Evolutionary conservation across 2,113 vertebrate species (phyloP).

Genomic region (Pyrgilauda ruficollis): DNA sequence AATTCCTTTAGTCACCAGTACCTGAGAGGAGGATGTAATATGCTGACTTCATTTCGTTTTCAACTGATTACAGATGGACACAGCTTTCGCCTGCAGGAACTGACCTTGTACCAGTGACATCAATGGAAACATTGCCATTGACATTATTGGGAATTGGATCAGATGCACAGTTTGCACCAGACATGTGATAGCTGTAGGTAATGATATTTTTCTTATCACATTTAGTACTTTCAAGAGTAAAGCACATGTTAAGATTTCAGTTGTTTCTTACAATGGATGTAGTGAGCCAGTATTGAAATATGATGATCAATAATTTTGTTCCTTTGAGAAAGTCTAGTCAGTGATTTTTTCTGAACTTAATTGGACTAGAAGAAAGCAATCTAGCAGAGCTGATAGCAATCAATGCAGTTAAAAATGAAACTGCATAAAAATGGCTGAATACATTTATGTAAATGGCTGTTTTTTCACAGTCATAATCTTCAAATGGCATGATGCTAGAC

Average conservation of each 20-base stretch:
- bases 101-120: neutral
- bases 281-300: neutral
- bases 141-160: neutral
- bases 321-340: slow-evolving; percentile 24
- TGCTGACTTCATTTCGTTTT: neutral
- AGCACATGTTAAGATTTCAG: neutral
- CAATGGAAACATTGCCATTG: neutral
- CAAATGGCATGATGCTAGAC: slow-evolving; percentile 31
- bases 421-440: slow-evolving; percentile 32
- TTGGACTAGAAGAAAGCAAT: slow-evolving; percentile 36
- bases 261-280: neutral
- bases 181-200: neutral
- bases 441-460: slow-evolving; percentile 37
- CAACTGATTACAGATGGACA: neutral
- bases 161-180: neutral
- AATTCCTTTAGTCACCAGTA: neutral
- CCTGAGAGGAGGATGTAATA: neutral
- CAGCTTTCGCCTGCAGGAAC: neutral
- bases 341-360: slow-evolving; percentile 33
- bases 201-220: neutral
- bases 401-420: slow-evolving; percentile 61
- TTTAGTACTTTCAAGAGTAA: neutral
- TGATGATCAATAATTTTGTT: neutral
- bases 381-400: slow-evolving; percentile 55
- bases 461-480: slow-evolving; percentile 5